These are phyloP conservation scores for Brachystomella parvula DNA, from an alignment of 1,140 invertebrate species.

Conservation along the genomic window DNA sequence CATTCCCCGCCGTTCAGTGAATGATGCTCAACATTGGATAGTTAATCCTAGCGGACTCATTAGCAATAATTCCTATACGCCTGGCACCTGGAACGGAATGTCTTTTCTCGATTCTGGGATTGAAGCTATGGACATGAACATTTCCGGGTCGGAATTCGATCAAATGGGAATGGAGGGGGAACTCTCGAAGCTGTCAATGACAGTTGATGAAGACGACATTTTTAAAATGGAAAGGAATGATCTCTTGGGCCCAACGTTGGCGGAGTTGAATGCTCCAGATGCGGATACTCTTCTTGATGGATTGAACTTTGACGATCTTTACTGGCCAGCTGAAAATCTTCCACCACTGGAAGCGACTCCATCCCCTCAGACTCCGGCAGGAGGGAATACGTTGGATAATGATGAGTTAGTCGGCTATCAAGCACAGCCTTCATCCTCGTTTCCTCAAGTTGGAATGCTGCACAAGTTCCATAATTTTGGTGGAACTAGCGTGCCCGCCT, in stretches of 20 bases:
- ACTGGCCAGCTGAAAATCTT: constrained; percentile 58
- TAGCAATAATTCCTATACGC: neutral
- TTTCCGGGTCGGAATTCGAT: constrained; percentile 20
- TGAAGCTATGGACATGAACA: constrained; percentile 20
- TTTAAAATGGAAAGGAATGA: constrained; percentile 82
- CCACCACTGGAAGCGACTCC: constrained; percentile 33
- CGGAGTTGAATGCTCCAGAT: constrained; percentile 76
- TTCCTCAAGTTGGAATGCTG: constrained; percentile 21
- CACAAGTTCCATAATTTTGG: constrained; percentile 10
- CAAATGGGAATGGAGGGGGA: constrained; percentile 34
- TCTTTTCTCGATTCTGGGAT: constrained; percentile 16
- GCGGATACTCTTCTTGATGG: constrained; percentile 66
- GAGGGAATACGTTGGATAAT: constrained; percentile 27
- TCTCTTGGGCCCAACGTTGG: constrained; percentile 73
- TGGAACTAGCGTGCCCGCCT: constrained; percentile 20
- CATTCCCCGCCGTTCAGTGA: constrained; percentile 23
- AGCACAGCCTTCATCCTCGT: constrained; percentile 30
- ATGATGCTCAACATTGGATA: constrained; percentile 31
- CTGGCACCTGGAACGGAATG: constrained; percentile 18
- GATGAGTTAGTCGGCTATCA: constrained; percentile 30
- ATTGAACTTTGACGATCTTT: constrained; percentile 73
- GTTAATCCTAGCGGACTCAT: constrained; percentile 20
- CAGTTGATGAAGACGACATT: constrained; percentile 74
- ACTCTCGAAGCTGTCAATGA: constrained; percentile 38
- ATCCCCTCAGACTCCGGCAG: constrained; percentile 31